Conservation (phyloP, 2,113 vertebrate genomes). For the Tetrao urogallus region DNA sequence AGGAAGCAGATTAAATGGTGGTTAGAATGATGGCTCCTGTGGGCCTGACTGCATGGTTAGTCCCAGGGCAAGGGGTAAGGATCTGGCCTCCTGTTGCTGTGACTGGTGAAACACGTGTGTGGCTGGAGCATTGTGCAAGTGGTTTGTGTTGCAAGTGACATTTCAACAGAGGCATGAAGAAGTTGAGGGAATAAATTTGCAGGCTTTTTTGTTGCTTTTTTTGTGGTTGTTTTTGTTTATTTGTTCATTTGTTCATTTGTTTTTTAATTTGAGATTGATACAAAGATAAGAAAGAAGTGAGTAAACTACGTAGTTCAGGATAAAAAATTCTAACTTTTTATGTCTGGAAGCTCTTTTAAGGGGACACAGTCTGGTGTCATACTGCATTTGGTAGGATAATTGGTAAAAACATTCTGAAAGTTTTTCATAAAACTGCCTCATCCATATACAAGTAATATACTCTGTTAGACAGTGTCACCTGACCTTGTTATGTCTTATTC, state of each 20-base stretch:
- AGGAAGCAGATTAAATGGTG: background rate
- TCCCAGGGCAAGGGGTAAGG: background rate
- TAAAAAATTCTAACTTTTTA: background rate
- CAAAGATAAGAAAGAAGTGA: background rate
- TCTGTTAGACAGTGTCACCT: slow-evolving; percentile 33
- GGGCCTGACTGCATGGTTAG: background rate
- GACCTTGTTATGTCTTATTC: slow-evolving; percentile 62
- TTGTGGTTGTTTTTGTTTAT: background rate
- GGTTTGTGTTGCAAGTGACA: background rate
- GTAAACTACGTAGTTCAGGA: background rate
- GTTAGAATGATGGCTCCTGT: background rate
- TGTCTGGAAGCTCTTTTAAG: background rate
- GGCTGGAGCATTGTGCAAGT: background rate
- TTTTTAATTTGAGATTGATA: background rate
- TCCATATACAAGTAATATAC: slow-evolving; percentile 17
- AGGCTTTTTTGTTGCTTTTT: background rate
- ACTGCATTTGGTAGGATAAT: background rate
- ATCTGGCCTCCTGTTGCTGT: background rate
- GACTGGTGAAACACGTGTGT: background rate
- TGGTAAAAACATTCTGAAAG: background rate
- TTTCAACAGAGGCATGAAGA: background rate
- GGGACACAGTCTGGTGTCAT: background rate
- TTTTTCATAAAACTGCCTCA: slow-evolving; percentile 26
- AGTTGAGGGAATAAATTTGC: background rate
- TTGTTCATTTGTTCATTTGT: no score